phyloP scores from a whole-genome alignment of 1,140 invertebrate species.

The Drosophila bocki region DNA sequence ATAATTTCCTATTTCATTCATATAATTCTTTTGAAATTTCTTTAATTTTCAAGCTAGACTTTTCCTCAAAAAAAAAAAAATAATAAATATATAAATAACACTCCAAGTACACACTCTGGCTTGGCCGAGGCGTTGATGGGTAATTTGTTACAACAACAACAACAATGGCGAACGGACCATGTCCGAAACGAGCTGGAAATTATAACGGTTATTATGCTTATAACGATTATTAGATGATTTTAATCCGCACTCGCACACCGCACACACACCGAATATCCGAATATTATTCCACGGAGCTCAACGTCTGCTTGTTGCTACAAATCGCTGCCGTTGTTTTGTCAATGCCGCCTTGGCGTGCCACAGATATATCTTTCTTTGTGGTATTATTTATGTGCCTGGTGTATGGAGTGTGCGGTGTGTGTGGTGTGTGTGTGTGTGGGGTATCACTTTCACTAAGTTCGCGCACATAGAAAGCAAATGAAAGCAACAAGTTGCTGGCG shows the following conservation, averaged over 20 bases:
- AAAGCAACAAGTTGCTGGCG: slow-evolving; percentile 59
- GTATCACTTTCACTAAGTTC: slow-evolving; percentile 77
- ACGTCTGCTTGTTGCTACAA: slow-evolving; percentile 56
- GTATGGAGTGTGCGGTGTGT: slow-evolving; percentile 7
- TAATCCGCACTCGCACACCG: slow-evolving; percentile 27
- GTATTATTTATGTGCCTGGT: slow-evolving; percentile 20
- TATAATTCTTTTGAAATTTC: slow-evolving; percentile 19
- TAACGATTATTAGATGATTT: slow-evolving; percentile 70
- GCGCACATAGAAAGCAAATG: slow-evolving; percentile 80
- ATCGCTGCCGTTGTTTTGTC: slow-evolving; percentile 65
- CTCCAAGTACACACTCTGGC: too few relatives aligned
- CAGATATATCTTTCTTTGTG: slow-evolving; percentile 14
- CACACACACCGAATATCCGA: slow-evolving; percentile 30
- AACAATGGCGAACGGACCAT: slow-evolving; percentile 45
- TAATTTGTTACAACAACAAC: slow-evolving; percentile 72
- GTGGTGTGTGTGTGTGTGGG: slow-evolving; percentile 30
- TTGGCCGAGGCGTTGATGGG: slow-evolving; percentile 64
- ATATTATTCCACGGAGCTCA: slow-evolving; percentile 31
- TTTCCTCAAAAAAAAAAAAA: neutral
- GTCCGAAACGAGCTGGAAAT: slow-evolving; percentile 54
- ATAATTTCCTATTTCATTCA: slow-evolving; percentile 23
- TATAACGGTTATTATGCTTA: slow-evolving; percentile 71
- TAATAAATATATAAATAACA: slow-evolving; percentile 6
- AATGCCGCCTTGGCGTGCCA: slow-evolving; percentile 30
- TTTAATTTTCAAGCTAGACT: slow-evolving; percentile 9